Percentiles rank a stretch among this genome's conserved stretches.
Evolutionary conservation across 2,113 vertebrate genomes (phyloP).

Genomic region (Gopherus evgoodei): DNA sequence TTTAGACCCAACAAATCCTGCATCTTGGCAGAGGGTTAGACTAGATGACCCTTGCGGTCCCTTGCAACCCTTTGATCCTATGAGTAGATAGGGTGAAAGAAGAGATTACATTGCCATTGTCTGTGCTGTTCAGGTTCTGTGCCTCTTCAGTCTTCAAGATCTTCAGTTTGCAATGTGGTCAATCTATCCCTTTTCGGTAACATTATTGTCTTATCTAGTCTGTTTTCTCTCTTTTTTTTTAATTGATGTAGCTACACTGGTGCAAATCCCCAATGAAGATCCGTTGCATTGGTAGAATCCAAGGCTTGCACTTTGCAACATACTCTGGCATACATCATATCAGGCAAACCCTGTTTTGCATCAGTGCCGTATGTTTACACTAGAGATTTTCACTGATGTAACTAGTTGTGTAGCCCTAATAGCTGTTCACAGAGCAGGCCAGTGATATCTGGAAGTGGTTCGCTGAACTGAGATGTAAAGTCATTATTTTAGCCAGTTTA

Average conservation of each 20-base stretch:
- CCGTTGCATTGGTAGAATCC: neutral
- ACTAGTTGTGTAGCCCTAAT: neutral
- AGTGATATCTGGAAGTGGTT: neutral
- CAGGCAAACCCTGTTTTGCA: neutral
- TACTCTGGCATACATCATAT: neutral
- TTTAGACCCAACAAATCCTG: too few species aligned
- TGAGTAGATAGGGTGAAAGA: neutral
- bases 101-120: neutral
- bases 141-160: neutral
- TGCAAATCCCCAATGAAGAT: neutral
- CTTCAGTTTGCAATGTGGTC: neutral
- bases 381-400: neutral
- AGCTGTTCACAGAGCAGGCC: neutral
- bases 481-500: neutral
- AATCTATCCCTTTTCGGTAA: neutral
- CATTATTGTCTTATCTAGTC: neutral
- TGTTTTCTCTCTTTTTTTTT: neutral
- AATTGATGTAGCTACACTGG: neutral
- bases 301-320: neutral
- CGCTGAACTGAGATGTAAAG: neutral
- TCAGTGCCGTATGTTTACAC: neutral
- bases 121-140: neutral
- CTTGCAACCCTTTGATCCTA: neutral
- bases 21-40: too few species aligned
- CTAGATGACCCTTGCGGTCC: too few species aligned